These are phyloP conservation scores for Bubo bubo DNA, from an alignment of 2,113 vertebrate genomes.

Conservation along the genomic window DNA sequence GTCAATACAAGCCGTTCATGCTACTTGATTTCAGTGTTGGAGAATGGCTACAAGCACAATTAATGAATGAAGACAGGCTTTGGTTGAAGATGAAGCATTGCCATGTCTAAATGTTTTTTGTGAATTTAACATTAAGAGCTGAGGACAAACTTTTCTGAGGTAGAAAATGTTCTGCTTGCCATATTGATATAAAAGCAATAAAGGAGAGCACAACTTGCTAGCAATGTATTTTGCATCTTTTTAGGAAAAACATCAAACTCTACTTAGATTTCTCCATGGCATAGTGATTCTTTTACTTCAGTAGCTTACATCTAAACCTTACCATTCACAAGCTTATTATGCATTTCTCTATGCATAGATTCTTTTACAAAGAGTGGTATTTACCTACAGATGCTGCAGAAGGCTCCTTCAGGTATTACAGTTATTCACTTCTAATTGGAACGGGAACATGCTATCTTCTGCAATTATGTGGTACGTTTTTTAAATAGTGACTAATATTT, in stretches of 20 bases:
- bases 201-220: neutral
- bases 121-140: neutral
- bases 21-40: neutral
- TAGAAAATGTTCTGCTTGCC: neutral
- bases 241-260: neutral
- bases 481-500: neutral
- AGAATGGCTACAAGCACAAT: neutral
- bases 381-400: neutral
- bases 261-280: neutral
- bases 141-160: neutral
- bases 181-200: neutral
- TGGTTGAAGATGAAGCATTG: neutral
- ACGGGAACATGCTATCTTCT: neutral
- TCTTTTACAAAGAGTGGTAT: neutral
- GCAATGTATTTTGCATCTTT: neutral
- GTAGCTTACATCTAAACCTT: neutral
- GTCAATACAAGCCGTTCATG: neutral
- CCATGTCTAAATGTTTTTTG: neutral
- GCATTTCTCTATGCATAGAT: neutral
- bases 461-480: slow-evolving; percentile 4
- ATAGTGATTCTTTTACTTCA: neutral
- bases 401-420: slow-evolving; percentile 12
- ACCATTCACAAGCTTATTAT: neutral
- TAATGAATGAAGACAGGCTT: neutral
- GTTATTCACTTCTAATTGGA: neutral